Percentiles rank a stretch among this genome's conserved stretches.
Conservation (phyloP, 2,797 vertebrate species). For the Lutjanus campechanus region DNA sequence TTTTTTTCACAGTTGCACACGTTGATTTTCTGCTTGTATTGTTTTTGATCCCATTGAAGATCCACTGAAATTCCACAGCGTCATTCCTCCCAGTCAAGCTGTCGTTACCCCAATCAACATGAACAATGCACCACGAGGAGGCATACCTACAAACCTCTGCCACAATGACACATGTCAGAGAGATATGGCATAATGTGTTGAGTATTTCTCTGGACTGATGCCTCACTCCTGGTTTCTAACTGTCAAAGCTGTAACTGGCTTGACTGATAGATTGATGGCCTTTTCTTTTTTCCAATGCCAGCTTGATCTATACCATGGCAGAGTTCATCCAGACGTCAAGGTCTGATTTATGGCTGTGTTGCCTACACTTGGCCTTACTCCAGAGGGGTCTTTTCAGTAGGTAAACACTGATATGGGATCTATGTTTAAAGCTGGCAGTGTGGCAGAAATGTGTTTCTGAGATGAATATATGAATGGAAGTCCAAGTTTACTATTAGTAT, state of each 20-base stretch:
- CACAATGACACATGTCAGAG: conserved; percentile 29
- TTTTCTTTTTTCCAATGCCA: conserved; percentile 1
- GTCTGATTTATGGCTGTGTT: conserved; percentile 23
- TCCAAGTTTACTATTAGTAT: neutral
- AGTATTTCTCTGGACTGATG: conserved; percentile 1
- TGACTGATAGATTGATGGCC: conserved; percentile 29
- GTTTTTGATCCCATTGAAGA: conserved; percentile 60
- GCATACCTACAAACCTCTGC: neutral
- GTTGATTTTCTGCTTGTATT: conserved; percentile 52
- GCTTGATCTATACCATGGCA: conserved; percentile 1
- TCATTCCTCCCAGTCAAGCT: conserved; percentile 56
- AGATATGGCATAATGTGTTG: neutral
- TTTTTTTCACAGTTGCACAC: conserved; percentile 28
- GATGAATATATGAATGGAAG: neutral
- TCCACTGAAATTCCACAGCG: conserved; percentile 46
- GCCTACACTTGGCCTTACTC: conserved; percentile 27
- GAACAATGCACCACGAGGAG: conserved; percentile 24
- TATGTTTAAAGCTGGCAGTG: neutral
- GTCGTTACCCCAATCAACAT: conserved; percentile 47
- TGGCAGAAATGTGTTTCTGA: neutral
- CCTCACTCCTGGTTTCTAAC: conserved; percentile 14
- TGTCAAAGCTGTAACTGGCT: neutral
- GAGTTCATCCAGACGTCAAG: neutral
- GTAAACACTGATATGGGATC: conserved; percentile 19
- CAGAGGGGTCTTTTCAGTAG: conserved; percentile 15